Evolutionary conservation across 2,113 vertebrate species (phyloP).

Genomic region (Cygnus atratus): DNA sequence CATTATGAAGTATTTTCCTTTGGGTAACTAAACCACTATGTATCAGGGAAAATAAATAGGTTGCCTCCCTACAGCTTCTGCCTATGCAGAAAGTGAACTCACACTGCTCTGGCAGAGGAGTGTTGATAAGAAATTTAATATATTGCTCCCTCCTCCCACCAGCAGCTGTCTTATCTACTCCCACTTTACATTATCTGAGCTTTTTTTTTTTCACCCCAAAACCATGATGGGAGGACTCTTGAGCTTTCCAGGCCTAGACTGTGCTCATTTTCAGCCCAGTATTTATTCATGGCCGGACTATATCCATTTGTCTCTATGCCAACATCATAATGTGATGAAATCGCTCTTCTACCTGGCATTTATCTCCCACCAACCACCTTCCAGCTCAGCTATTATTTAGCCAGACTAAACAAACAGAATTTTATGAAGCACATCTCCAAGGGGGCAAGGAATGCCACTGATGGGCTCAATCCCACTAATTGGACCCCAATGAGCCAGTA

Average conservation of each 20-base stretch:
- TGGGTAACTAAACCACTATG: background rate
- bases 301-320: background rate
- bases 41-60: conserved; percentile 18
- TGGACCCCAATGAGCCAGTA: background rate
- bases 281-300: background rate
- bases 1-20: conserved; percentile 39
- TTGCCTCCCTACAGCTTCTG: background rate
- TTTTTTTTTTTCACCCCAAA: background rate
- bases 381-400: background rate
- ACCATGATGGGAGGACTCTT: background rate
- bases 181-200: background rate
- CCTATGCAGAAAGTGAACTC: background rate
- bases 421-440: background rate
- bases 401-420: background rate
- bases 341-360: conserved; percentile 34
- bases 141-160: background rate
- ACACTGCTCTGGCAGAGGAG: background rate
- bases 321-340: conserved; percentile 19
- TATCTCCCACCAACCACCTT: conserved; percentile 19
- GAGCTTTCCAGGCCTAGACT: background rate
- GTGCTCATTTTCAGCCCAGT: conserved; percentile 1
- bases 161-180: background rate
- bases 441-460: background rate
- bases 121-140: background rate
- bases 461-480: accelerated